Conservation (phyloP, 2,888 invertebrate genomes). For the Lissonota sp. region DNA sequence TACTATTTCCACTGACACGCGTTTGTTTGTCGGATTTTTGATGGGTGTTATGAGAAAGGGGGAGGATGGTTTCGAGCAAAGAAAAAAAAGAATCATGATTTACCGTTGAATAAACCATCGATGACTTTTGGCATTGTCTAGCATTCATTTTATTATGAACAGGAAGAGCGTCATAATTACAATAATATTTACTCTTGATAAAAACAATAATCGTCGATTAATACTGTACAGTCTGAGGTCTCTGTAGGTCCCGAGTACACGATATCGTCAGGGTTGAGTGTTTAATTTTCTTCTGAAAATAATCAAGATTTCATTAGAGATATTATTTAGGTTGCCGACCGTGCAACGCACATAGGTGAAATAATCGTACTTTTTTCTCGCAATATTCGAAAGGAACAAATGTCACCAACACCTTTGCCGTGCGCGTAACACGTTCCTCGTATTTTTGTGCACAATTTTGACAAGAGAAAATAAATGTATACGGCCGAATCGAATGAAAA, state of each 20-base stretch:
- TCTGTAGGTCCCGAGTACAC: slow-evolving; percentile 79
- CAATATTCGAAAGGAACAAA: too few relatives aligned
- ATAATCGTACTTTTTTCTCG: too few relatives aligned
- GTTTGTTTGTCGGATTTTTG: too few relatives aligned
- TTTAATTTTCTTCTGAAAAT: slow-evolving; percentile 82
- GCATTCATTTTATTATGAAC: slow-evolving; percentile 83
- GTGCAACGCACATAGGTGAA: too few relatives aligned
- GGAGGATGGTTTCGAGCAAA: slow-evolving; percentile 23
- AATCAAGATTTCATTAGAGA: slow-evolving; percentile 2
- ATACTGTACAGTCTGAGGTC: slow-evolving; percentile 84
- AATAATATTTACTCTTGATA: slow-evolving; percentile 81
- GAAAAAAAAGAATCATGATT: slow-evolving; percentile 47
- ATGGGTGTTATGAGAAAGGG: neutral
- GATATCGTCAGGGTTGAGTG: slow-evolving; percentile 82
- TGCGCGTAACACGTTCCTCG: too few relatives aligned
- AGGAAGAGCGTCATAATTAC: slow-evolving; percentile 81
- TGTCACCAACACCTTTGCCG: too few relatives aligned
- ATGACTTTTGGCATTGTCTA: slow-evolving; percentile 81
- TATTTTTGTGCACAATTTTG: neutral
- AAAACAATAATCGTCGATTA: slow-evolving; percentile 83
- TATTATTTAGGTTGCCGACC: too few relatives aligned
- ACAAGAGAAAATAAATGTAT: neutral
- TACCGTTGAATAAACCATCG: slow-evolving; percentile 53
- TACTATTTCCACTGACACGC: too few relatives aligned
- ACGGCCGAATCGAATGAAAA: neutral